Evolutionary conservation across 2,888 invertebrate species (phyloP).

Genomic region (Plusia festucae): DNA sequence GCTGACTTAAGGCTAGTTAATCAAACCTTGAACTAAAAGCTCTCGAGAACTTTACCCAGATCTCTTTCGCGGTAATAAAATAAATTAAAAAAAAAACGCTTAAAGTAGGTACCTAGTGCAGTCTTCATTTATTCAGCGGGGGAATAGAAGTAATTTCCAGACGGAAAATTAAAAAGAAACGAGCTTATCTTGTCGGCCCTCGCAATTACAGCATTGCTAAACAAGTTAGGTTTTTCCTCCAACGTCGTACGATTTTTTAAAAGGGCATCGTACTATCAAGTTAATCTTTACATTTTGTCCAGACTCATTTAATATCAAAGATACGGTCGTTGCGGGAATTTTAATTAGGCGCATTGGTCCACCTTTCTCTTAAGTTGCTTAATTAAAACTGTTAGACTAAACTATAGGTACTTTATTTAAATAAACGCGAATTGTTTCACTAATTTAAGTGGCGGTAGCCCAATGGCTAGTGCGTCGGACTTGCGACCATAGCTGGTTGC

Average conservation of each 20-base stretch:
- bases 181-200: conserved; percentile 79
- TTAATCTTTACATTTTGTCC: conserved; percentile 36
- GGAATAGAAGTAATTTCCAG: conserved; percentile 82
- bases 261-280: conserved; percentile 27
- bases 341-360: conserved; percentile 33
- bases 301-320: conserved; percentile 28
- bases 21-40: conserved; percentile 67
- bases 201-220: conserved; percentile 76
- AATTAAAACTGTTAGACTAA: conserved; percentile 17
- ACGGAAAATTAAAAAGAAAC: conserved; percentile 83
- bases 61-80: conserved; percentile 69
- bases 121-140: conserved; percentile 79
- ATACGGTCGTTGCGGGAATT: conserved; percentile 22
- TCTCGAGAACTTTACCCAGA: conserved; percentile 62
- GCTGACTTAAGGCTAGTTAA: conserved; percentile 56
- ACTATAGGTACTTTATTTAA: conserved; percentile 12
- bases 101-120: conserved; percentile 68
- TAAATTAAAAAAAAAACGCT: conserved; percentile 63
- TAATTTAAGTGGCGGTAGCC: too few species aligned
- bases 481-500: too few species aligned
- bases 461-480: too few species aligned
- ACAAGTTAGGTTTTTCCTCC: conserved; percentile 64
- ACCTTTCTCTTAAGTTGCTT: conserved; percentile 11
- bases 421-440: conserved; percentile 8
- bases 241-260: conserved; percentile 28